Percentiles rank a stretch among this genome's conserved stretches.
phyloP scores from a whole-genome alignment of 2,113 vertebrate species.

The Turnix velox region DNA sequence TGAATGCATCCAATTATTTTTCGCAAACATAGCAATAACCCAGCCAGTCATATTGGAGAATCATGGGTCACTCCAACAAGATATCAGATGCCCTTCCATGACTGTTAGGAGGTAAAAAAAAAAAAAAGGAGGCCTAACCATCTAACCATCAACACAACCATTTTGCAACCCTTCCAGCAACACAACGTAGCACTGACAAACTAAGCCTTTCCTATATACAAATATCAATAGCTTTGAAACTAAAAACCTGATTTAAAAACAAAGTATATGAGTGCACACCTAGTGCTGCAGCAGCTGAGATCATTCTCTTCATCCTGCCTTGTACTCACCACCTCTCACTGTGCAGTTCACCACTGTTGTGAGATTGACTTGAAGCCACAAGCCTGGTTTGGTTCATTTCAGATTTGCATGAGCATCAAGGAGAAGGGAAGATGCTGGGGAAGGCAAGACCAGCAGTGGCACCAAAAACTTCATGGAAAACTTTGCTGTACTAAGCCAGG shows the following conservation, averaged over 20 bases:
- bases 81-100: background rate
- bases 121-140: background rate
- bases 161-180: background rate
- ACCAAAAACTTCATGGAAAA: background rate
- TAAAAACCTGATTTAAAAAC: background rate
- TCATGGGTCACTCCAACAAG: background rate
- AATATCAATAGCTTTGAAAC: background rate
- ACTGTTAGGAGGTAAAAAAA: background rate
- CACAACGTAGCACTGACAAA: background rate
- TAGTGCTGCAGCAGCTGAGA: background rate
- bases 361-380: background rate
- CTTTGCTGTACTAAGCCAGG: background rate
- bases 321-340: background rate
- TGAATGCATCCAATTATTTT: background rate
- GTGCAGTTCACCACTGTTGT: background rate
- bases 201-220: background rate
- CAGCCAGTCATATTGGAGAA: background rate
- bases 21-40: background rate
- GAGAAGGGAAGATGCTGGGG: background rate
- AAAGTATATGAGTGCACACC: background rate
- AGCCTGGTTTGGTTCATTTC: background rate
- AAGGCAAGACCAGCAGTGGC: background rate
- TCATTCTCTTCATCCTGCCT: background rate
- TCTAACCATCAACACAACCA: background rate
- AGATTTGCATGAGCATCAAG: background rate